Evolutionary conservation across 2,797 vertebrate genomes (phyloP).

Genomic region (Tympanoctomys barrerae): DNA sequence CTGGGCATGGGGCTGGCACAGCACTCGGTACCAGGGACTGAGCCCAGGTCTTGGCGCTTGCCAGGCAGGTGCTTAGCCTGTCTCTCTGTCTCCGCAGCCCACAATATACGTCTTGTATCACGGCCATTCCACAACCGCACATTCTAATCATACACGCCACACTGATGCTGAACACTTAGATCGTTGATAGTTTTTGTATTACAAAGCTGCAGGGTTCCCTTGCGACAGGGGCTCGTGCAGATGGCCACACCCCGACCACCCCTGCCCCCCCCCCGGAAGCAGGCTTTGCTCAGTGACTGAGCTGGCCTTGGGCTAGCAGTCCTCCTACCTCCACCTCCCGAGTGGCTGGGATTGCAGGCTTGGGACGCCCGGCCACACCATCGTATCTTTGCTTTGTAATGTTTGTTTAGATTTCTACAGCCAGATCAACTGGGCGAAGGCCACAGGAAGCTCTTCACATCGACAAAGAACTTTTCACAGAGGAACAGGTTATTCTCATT

Average conservation of each 20-base stretch:
- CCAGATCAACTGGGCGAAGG: neutral
- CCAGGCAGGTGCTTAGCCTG: too few relatives aligned
- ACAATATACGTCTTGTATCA: too few relatives aligned
- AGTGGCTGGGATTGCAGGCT: neutral
- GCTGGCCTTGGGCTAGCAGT: neutral
- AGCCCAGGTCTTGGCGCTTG: too few relatives aligned
- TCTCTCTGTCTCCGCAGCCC: too few relatives aligned
- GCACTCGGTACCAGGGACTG: too few relatives aligned
- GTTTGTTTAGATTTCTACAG: slow-evolving; percentile 12
- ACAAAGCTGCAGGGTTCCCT: neutral
- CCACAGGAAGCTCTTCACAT: neutral
- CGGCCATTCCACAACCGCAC: too few relatives aligned
- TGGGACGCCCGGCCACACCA: neutral
- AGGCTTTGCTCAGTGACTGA: neutral
- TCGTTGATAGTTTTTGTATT: neutral
- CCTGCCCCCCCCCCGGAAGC: fast-evolving
- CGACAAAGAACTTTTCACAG: neutral
- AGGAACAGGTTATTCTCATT: neutral
- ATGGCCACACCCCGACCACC: too few relatives aligned
- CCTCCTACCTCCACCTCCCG: neutral
- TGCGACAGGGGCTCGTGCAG: too few relatives aligned
- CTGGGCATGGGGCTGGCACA: too few relatives aligned
- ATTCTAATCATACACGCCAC: neutral
- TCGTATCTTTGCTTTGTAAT: neutral
- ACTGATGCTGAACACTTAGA: neutral